These are phyloP conservation scores for Mechanitis messenoides DNA, from an alignment of 2,888 invertebrate genomes.

Conservation along the genomic window DNA sequence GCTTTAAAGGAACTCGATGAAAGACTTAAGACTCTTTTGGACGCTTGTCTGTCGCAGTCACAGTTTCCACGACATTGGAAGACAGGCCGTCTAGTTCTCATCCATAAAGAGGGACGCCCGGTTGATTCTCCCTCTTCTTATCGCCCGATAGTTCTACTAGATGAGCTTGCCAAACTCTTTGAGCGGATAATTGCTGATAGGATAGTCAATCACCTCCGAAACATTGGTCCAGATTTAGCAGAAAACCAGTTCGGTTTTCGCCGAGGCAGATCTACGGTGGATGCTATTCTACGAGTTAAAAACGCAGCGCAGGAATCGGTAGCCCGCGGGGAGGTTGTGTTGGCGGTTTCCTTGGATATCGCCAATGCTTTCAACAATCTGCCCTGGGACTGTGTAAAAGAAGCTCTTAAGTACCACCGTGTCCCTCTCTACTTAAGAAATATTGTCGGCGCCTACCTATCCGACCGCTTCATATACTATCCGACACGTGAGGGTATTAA, in stretches of 20 bases:
- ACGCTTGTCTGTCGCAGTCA: constrained; percentile 9
- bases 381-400: constrained; percentile 30
- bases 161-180: constrained; percentile 27
- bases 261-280: constrained; percentile 20
- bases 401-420: constrained; percentile 26
- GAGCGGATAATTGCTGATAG: constrained; percentile 26
- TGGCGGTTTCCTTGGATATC: constrained; percentile 31
- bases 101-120: constrained; percentile 19
- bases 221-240: constrained; percentile 16
- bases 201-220: constrained; percentile 15
- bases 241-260: constrained; percentile 15
- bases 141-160: constrained; percentile 25
- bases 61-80: constrained; percentile 18
- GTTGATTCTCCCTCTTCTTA: constrained; percentile 21
- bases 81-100: constrained; percentile 17
- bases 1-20: constrained; percentile 1
- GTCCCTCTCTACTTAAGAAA: constrained; percentile 26
- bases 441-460: constrained; percentile 19
- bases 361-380: constrained; percentile 34
- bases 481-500: neutral
- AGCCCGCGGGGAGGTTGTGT: constrained; percentile 20
- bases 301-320: constrained; percentile 12
- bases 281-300: constrained; percentile 15
- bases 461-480: constrained; percentile 11
- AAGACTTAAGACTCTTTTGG: constrained; percentile 14